These are phyloP conservation scores for Sciurus niger DNA, from an alignment of 2,113 vertebrate species.

Conservation along the genomic window DNA sequence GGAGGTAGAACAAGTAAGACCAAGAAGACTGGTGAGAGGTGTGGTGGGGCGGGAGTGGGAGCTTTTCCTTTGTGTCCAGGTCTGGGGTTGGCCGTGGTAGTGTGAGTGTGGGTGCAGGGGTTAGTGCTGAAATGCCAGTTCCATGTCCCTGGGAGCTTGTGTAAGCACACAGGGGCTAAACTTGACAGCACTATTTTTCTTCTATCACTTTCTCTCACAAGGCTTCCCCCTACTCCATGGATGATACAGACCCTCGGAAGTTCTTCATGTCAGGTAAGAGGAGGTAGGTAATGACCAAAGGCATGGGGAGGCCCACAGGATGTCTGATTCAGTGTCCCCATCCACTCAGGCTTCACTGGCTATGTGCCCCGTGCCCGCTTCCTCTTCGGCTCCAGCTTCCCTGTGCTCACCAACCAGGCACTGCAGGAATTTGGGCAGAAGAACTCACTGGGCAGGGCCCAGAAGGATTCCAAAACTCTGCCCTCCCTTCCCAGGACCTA, in stretches of 20 bases:
- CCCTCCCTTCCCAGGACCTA: constrained; percentile 79
- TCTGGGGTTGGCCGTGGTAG: not conserved
- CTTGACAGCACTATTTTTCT: not conserved
- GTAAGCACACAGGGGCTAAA: not conserved
- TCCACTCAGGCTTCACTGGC: constrained; percentile 88
- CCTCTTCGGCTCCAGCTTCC: constrained; percentile 87
- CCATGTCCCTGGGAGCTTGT: not conserved
- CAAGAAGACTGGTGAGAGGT: not conserved
- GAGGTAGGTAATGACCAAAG: not conserved
- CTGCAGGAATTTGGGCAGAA: constrained; percentile 88
- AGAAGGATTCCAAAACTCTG: constrained; percentile 10
- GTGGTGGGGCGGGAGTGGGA: not conserved
- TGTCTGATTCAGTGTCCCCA: not conserved
- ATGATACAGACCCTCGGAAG: constrained; percentile 89
- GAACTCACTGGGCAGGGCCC: not conserved
- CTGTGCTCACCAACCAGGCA: constrained; percentile 86
- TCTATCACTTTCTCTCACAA: constrained; percentile 69
- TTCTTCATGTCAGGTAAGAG: constrained; percentile 92
- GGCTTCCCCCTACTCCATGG: constrained; percentile 88
- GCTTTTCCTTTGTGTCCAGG: not conserved
- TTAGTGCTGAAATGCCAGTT: not conserved
- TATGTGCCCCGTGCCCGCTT: constrained; percentile 87
- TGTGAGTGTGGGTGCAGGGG: not conserved
- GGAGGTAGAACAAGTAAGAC: constrained; percentile 68
- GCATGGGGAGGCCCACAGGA: not conserved